These are phyloP conservation scores for Mionectes olivaceus DNA, from an alignment of 2,797 vertebrate species.

Conservation along the genomic window DNA sequence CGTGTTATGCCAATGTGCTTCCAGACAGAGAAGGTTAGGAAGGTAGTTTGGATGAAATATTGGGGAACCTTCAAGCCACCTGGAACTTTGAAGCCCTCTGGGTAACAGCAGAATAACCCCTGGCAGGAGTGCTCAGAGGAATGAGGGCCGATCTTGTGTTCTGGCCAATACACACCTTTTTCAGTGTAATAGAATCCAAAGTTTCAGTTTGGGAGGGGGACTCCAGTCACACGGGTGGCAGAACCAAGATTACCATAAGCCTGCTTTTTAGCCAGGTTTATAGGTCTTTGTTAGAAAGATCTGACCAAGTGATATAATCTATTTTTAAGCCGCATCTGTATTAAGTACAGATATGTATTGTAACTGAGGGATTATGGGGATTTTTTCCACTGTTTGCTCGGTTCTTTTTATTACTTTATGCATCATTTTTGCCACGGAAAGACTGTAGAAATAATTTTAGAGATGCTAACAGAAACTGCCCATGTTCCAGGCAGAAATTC, in stretches of 20 bases:
- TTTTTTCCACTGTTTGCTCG: background rate
- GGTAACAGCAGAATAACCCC: background rate
- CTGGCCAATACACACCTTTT: background rate
- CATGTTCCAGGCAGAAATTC: background rate
- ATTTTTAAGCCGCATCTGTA: background rate
- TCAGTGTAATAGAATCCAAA: background rate
- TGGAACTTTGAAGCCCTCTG: background rate
- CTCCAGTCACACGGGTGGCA: background rate
- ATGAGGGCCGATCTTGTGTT: background rate
- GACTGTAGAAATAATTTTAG: background rate
- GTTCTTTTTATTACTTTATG: background rate
- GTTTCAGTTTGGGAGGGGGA: background rate
- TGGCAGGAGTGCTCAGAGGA: background rate
- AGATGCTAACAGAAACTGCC: background rate
- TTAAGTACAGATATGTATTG: background rate
- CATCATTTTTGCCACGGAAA: background rate
- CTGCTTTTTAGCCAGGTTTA: background rate
- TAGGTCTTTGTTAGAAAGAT: background rate
- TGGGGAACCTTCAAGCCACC: background rate
- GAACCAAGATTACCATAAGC: background rate
- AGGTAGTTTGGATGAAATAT: background rate
- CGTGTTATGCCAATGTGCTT: background rate
- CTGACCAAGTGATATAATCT: background rate
- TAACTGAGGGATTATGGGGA: background rate
- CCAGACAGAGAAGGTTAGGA: background rate